These are phyloP conservation scores for Watsonalla binaria DNA, from an alignment of 2,888 invertebrate genomes.

Conservation along the genomic window DNA sequence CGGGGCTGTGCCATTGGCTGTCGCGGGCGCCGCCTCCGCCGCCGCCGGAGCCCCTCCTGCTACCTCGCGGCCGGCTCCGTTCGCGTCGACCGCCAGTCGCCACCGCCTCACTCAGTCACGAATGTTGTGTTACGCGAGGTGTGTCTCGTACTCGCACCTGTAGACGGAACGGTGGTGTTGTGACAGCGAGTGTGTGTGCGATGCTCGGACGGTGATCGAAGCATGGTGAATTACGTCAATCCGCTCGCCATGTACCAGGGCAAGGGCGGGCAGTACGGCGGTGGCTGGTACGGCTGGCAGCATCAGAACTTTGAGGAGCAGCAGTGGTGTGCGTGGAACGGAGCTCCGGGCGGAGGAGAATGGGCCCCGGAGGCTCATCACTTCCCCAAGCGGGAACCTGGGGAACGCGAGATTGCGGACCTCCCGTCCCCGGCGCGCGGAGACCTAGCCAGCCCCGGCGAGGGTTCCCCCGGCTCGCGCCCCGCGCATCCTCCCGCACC, in stretches of 20 bases:
- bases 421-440: slow-evolving; percentile 72
- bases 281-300: slow-evolving; percentile 75
- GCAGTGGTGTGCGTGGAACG: slow-evolving; percentile 78
- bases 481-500: slow-evolving; percentile 81
- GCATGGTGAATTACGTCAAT: slow-evolving; percentile 87
- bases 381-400: slow-evolving; percentile 66
- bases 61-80: slow-evolving; percentile 23
- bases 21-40: slow-evolving; percentile 32
- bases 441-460: slow-evolving; percentile 77
- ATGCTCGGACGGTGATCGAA: slow-evolving; percentile 73
- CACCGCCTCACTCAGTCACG: slow-evolving; percentile 49
- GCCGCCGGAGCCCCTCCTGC: slow-evolving; percentile 33
- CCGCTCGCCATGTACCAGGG: slow-evolving; percentile 83
- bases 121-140: slow-evolving; percentile 47
- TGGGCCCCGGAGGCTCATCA: slow-evolving; percentile 73
- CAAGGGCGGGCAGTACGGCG: slow-evolving; percentile 76
- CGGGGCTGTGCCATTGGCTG: slow-evolving; percentile 43
- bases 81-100: slow-evolving; percentile 12
- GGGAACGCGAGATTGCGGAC: slow-evolving; percentile 63
- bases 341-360: slow-evolving; percentile 66
- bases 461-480: slow-evolving; percentile 72
- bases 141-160: slow-evolving; percentile 32
- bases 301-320: slow-evolving; percentile 77
- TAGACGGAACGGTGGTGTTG: slow-evolving; percentile 50
- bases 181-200: slow-evolving; percentile 70